phyloP scores from a whole-genome alignment of 2,113 vertebrate genomes.

The Bagarius yarrelli region DNA sequence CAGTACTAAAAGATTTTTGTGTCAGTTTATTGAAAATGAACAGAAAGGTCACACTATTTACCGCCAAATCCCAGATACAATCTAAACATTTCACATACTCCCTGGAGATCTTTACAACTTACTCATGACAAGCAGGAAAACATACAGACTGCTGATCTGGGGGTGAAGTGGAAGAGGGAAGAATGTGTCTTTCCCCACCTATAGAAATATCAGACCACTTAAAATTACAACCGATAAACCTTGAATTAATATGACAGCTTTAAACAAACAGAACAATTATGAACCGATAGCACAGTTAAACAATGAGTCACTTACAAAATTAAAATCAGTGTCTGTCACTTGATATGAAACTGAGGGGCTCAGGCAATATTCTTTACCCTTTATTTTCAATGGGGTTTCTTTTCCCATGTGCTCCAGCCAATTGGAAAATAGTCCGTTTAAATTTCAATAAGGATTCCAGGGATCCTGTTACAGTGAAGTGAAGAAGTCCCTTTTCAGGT shows the following conservation, averaged over 20 bases:
- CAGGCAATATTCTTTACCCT: conserved; percentile 44
- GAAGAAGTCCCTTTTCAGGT: conserved; percentile 67
- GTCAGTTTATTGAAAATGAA: conserved; percentile 56
- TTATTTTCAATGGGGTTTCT: conserved; percentile 45
- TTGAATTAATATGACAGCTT: conserved; percentile 44
- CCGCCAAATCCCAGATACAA: conserved; percentile 27
- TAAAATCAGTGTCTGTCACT: conserved; percentile 32
- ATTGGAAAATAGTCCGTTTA: conserved; percentile 60
- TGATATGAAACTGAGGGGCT: conserved; percentile 44
- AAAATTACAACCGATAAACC: conserved; percentile 49
- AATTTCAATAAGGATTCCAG: conserved; percentile 62
- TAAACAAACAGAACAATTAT: conserved; percentile 48
- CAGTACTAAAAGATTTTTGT: conserved; percentile 58
- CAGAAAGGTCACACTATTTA: conserved; percentile 40
- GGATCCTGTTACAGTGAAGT: conserved; percentile 64
- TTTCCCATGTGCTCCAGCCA: conserved; percentile 55
- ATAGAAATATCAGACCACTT: conserved; percentile 42
- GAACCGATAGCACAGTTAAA: conserved; percentile 46
- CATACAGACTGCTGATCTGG: conserved; percentile 20
- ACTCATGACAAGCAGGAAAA: conserved; percentile 52
- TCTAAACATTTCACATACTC: conserved; percentile 52
- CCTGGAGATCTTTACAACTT: conserved; percentile 54
- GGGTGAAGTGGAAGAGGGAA: not conserved
- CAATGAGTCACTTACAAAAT: conserved; percentile 45
- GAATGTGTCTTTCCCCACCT: conserved; percentile 35